These are phyloP conservation scores for Eurytoma californica DNA, from an alignment of 2,888 invertebrate genomes.

Conservation along the genomic window DNA sequence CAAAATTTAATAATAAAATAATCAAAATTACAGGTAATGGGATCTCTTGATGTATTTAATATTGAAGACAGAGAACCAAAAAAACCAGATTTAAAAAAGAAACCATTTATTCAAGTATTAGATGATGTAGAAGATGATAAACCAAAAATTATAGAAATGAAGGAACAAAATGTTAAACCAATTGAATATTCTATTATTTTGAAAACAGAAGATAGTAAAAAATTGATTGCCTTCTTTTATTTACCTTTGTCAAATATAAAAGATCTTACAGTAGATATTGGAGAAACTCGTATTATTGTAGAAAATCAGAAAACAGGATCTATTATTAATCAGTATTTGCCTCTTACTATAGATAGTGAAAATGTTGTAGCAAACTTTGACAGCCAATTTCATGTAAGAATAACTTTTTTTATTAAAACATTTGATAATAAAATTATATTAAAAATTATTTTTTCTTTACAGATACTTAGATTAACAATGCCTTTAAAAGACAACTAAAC, in stretches of 20 bases:
- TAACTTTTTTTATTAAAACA: constrained; percentile 17
- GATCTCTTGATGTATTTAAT: constrained; percentile 84
- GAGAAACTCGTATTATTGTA: constrained; percentile 85
- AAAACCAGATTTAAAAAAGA: constrained; percentile 73
- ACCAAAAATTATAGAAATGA: constrained; percentile 31
- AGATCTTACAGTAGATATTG: constrained; percentile 82
- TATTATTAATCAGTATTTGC: constrained; percentile 83
- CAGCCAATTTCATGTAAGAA: constrained; percentile 76
- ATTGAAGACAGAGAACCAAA: constrained; percentile 83
- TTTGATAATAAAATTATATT: constrained; percentile 27
- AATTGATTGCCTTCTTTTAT: constrained; percentile 80
- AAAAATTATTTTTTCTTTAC: constrained; percentile 55
- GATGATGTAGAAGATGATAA: constrained; percentile 59
- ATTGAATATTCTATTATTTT: constrained; percentile 64
- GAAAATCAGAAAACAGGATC: constrained; percentile 80
- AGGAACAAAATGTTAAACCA: constrained; percentile 8
- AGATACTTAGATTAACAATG: constrained; percentile 68
- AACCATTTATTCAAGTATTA: constrained; percentile 81
- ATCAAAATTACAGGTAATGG: constrained; percentile 76
- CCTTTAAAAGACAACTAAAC: constrained; percentile 57
- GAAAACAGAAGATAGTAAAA: constrained; percentile 76
- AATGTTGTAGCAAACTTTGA: constrained; percentile 77
- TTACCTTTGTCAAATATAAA: constrained; percentile 75
- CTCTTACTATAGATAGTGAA: constrained; percentile 80
- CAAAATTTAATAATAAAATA: constrained; percentile 11